A percentile compares a stretch with the other conserved stretches of the same genome.
Evolutionary conservation across 2,888 invertebrate genomes (phyloP).

Genomic region (Mesorhabditis belari): DNA sequence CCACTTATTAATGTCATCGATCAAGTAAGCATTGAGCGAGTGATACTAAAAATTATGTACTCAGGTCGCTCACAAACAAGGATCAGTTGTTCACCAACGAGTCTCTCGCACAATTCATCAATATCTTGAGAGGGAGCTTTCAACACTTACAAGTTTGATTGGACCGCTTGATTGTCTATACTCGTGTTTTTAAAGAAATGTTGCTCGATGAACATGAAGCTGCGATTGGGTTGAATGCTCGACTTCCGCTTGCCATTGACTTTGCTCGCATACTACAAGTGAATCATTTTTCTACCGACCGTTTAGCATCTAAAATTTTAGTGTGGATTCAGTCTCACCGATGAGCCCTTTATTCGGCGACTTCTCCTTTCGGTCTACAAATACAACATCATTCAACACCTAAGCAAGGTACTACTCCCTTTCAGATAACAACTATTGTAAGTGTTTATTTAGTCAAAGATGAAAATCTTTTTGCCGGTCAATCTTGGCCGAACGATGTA

Average conservation of each 20-base stretch:
- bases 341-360: constrained; percentile 41
- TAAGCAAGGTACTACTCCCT: constrained; percentile 20
- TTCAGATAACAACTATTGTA: neutral
- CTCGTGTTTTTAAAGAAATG: constrained; percentile 27
- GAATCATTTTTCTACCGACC: neutral
- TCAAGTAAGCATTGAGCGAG: constrained; percentile 17
- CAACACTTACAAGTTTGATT: constrained; percentile 12
- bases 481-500: constrained; percentile 50
- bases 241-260: constrained; percentile 30
- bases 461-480: constrained; percentile 36
- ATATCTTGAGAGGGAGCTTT: constrained; percentile 29
- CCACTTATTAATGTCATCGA: constrained; percentile 53
- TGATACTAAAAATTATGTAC: neutral
- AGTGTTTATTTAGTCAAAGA: neutral
- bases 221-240: constrained; percentile 20
- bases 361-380: constrained; percentile 40
- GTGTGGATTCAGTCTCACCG: constrained; percentile 28
- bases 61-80: constrained; percentile 33
- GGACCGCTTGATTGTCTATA: neutral
- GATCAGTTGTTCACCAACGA: constrained; percentile 11
- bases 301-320: neutral
- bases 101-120: constrained; percentile 24
- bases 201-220: constrained; percentile 26
- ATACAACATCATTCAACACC: constrained; percentile 35
- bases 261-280: constrained; percentile 12